Base-by-base conservation (phyloP, 2,113 vertebrate genomes). In the Morone saxatilis region DNA sequence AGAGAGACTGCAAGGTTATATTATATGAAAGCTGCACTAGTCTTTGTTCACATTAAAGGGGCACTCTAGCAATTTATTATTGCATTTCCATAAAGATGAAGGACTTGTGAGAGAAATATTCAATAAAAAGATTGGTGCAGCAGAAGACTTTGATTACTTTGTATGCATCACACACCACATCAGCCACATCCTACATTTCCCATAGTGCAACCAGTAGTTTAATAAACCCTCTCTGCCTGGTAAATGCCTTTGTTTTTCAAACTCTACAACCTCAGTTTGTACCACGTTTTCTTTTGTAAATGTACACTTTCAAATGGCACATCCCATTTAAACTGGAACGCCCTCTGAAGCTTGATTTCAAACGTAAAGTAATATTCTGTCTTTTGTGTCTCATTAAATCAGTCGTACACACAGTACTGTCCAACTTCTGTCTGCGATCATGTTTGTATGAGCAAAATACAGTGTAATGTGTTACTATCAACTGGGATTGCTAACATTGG, bases 11-110 rank as follows among this genome's bases (percentile, higher is more conserved):
- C 20, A 48, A 22, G n/a, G 70, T 43, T 65, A 17, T 7, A 36
- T 69, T 60, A 75, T 79, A 71, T n/a, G 31, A 60, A 75, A 69
- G 41, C 41, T 50, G 11, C 36, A 67, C 6, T 4, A 16, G 5
- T 22, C 41, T 36, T 11, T 5, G 59, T 50, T 5, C 17, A 43
- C 38, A 45, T 45, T 43, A 75, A 41, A 71, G 38, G 31, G 41
- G 4, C 4, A 41, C 5, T 60, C 0, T 4, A 31, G 3, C 7
- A 6, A 10, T 51, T 38, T 68, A 22, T 8, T 54, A 43, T 3
- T 59, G 25, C 41, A 12, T 31, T 2, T 25, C 20, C 43, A 7
- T 48, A 71, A 31, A 53, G 57, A 79, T 36, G 36, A 41, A 1
- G 13, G 41, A 50, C 63, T n/a, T 3, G 1, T 17, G 4, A 57